These are phyloP conservation scores for Amphibalanus amphitrite DNA, from an alignment of 1,140 invertebrate genomes.

Conservation along the genomic window DNA sequence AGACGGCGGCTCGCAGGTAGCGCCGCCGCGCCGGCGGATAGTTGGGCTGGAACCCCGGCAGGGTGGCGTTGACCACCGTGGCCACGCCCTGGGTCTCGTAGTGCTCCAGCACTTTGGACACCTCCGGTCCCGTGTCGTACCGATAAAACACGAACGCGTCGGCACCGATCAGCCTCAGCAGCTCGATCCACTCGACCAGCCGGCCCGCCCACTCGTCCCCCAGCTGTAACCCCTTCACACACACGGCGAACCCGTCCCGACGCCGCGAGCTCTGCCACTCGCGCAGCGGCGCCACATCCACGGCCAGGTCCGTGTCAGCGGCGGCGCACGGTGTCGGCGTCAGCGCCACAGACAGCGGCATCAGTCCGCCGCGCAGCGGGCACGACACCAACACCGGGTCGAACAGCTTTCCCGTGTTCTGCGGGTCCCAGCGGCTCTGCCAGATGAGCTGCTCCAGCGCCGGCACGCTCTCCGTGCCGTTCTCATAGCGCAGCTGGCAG, in stretches of 20 bases:
- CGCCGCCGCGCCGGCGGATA: constrained; percentile 68
- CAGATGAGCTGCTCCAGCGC: neutral
- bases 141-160: neutral
- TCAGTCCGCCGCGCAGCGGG: neutral
- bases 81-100: neutral
- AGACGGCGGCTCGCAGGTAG: constrained; percentile 59
- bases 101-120: neutral
- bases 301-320: neutral
- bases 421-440: neutral
- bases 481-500: neutral
- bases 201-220: neutral
- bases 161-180: neutral
- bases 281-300: neutral
- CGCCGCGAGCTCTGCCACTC: neutral
- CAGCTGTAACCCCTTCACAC: neutral
- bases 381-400: neutral
- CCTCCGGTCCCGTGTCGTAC: neutral
- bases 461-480: neutral
- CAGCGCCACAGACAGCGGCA: neutral
- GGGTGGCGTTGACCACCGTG: constrained; percentile 56
- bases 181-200: neutral
- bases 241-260: neutral
- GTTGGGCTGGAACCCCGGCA: constrained; percentile 82
- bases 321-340: neutral
- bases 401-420: neutral